These are phyloP conservation scores for Diploptera punctata DNA, from an alignment of 2,888 invertebrate species.

Conservation along the genomic window DNA sequence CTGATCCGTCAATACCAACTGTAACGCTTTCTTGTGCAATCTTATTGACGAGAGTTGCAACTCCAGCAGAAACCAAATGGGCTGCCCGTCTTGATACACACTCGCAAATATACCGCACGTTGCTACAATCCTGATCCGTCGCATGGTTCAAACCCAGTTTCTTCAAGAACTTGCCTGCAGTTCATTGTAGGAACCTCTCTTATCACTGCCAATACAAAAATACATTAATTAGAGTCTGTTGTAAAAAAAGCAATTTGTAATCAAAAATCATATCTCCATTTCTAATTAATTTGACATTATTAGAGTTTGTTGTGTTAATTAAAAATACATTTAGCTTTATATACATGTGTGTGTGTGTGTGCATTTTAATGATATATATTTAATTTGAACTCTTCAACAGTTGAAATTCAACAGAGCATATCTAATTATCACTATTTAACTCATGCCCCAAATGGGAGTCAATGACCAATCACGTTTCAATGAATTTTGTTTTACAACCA, in stretches of 20 bases:
- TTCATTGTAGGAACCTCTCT: constrained; percentile 78
- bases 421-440: too few relatives aligned
- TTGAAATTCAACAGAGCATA: too few relatives aligned
- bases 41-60: constrained; percentile 88
- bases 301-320: too few relatives aligned
- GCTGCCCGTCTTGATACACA: constrained; percentile 93
- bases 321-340: too few relatives aligned
- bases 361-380: too few relatives aligned
- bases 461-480: too few relatives aligned
- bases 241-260: background rate
- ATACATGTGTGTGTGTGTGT: too few relatives aligned
- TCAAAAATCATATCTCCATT: background rate
- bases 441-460: too few relatives aligned
- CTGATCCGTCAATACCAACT: constrained; percentile 96
- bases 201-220: constrained; percentile 62
- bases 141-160: constrained; percentile 85
- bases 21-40: constrained; percentile 88
- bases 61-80: constrained; percentile 88
- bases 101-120: constrained; percentile 91
- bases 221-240: background rate
- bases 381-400: too few relatives aligned
- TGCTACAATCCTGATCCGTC: constrained; percentile 88
- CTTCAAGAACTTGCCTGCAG: constrained; percentile 84
- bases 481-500: too few relatives aligned
- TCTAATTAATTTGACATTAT: too few relatives aligned